phyloP scores from a whole-genome alignment of 1,140 invertebrate genomes.

The Hycleus phaleratus region DNA sequence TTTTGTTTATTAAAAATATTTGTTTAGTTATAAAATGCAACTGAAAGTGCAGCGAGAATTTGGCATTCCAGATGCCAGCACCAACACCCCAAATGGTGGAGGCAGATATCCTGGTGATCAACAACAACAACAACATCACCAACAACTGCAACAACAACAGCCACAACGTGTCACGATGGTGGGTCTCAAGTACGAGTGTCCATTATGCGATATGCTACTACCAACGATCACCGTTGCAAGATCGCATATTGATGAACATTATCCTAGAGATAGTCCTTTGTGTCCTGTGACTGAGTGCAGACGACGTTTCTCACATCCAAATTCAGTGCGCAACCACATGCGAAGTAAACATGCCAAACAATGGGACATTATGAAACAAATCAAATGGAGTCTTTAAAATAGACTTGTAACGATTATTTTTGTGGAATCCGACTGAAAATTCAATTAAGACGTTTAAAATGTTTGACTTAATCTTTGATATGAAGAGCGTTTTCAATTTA shows the following conservation, averaged over 20 bases:
- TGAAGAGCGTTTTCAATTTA: too few relatives aligned
- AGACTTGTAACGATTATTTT: neutral
- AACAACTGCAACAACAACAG: neutral
- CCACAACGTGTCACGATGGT: conserved; percentile 4
- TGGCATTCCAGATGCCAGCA: conserved; percentile 43
- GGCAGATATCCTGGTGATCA: conserved; percentile 8
- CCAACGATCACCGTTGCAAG: conserved; percentile 57
- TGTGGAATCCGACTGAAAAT: neutral
- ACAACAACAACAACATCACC: conserved; percentile 1
- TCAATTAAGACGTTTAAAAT: conserved; percentile 12
- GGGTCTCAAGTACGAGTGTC: conserved; percentile 50
- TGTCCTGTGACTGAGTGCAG: conserved; percentile 68
- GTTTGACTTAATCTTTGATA: conserved; percentile 3
- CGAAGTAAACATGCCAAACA: conserved; percentile 67
- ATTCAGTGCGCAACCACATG: conserved; percentile 78
- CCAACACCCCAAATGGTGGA: neutral
- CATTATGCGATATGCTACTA: conserved; percentile 58
- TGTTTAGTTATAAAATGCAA: conserved; percentile 17
- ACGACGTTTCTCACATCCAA: conserved; percentile 68
- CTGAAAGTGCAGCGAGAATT: conserved; percentile 32
- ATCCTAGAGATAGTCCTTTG: conserved; percentile 69
- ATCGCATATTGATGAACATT: conserved; percentile 68
- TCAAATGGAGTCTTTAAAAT: conserved; percentile 56
- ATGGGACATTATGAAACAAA: conserved; percentile 73
- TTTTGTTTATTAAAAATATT: neutral